Evolutionary conservation across 2,888 invertebrate genomes (phyloP).

Genomic region (Scrobipalpa costella): DNA sequence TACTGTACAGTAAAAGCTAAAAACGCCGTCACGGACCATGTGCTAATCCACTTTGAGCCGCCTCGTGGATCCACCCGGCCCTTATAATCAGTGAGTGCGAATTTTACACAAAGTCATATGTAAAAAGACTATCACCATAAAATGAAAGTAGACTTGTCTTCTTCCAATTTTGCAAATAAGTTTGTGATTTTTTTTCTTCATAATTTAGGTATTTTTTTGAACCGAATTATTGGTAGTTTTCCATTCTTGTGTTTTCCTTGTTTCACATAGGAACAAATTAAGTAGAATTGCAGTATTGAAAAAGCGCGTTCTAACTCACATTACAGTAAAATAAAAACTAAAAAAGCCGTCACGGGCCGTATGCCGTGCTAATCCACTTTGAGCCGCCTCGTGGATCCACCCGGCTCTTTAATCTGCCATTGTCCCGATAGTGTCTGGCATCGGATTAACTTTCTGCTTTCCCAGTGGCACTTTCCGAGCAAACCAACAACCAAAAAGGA

Average conservation of each 20-base stretch:
- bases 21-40: no score
- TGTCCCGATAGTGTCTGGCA: conserved; percentile 10
- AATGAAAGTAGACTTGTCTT: no score
- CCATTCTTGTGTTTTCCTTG: no score
- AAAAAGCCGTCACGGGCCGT: conserved; percentile 1
- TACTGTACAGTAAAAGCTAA: no score
- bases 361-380: conserved; percentile 3
- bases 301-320: not conserved
- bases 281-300: not conserved
- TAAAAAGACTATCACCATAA: no score
- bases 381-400: not conserved
- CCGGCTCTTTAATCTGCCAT: conserved; percentile 6
- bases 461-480: conserved; percentile 8
- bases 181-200: no score
- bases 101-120: no score
- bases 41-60: not conserved
- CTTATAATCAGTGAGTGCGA: no score
- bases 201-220: no score
- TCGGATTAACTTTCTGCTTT: conserved; percentile 10
- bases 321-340: not conserved
- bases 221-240: no score
- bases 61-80: not conserved
- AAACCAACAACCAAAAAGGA: not conserved
- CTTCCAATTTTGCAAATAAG: no score
- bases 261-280: no score